These are phyloP conservation scores for Ispidina lecontei DNA, from an alignment of 2,797 vertebrate genomes.

Conservation along the genomic window DNA sequence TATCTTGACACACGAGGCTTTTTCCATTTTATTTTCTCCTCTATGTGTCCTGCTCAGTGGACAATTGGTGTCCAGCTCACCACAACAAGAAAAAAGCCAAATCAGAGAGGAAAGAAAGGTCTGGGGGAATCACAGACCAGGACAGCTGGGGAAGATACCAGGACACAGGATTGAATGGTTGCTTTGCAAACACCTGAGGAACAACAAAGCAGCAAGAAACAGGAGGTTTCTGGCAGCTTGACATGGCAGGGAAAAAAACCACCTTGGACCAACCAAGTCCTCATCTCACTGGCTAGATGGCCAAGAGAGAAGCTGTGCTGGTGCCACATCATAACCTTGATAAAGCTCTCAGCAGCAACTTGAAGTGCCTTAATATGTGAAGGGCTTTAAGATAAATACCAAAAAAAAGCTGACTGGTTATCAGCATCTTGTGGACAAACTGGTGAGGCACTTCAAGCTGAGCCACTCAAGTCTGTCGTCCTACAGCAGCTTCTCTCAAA, in stretches of 20 bases:
- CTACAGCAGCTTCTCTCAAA: not conserved
- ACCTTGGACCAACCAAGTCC: not conserved
- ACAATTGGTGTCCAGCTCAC: not conserved
- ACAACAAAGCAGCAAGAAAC: not conserved
- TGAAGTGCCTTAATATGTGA: accelerated
- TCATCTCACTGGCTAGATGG: not conserved
- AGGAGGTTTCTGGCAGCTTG: not conserved
- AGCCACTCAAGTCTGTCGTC: not conserved
- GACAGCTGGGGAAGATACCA: not conserved
- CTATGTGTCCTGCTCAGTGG: not conserved
- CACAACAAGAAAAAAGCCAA: not conserved
- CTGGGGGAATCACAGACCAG: not conserved
- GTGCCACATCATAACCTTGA: not conserved
- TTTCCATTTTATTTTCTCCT: no score
- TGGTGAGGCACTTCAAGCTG: not conserved
- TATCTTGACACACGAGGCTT: no score
- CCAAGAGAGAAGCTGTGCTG: not conserved
- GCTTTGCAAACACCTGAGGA: not conserved
- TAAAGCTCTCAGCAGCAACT: not conserved
- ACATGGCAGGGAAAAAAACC: not conserved
- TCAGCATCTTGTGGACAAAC: not conserved
- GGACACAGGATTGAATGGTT: not conserved
- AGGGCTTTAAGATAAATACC: not conserved
- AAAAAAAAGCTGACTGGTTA: not conserved
- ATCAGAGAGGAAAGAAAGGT: not conserved